Base-by-base conservation (phyloP, 1,140 invertebrate species). In the Drosophila santomea region DNA sequence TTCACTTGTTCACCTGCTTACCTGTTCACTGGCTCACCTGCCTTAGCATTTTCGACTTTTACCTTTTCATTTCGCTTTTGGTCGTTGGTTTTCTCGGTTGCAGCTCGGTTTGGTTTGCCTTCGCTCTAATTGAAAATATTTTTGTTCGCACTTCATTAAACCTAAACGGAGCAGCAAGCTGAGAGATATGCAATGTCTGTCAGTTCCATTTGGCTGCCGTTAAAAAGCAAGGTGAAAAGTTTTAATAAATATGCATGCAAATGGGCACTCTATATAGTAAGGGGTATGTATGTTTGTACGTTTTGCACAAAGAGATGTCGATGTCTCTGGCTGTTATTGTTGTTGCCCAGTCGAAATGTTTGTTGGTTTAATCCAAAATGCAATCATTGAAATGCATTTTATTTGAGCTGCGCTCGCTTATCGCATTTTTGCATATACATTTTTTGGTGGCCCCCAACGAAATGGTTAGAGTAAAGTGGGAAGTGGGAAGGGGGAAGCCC, bases 311-410 rank as follows among this genome's bases (percentile, higher is more conserved):
- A 51, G 58, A 62, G 23, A 41, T 61, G 36, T 67, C 43, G 44
- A 12, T 25, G 50, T 36, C 39, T 61, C 20, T 17, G 7, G n/a
- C 35, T 68, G 47, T 52, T 68, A 35, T 66, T 64, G 39, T 56
- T 67, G 48, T 45, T 38, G 43, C 48, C 14, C 60, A 14, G 23
- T 8, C 32, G 20, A 35, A 43, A 36, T 25, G 45, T 39, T 28
- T 55, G 48, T 48, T 71, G 60, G 61, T 78, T 83, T 84, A 89
- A 89, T 84, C 80, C 84, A 69, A 83, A 86, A 88, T 89, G 79
- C 84, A 89, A 86, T 86, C 83, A 86, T 83, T 83, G 83, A 86
- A 86, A 86, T 86, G 84, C 72, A 89, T 86, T 86, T 86, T 86
- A 88, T 88, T 86, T 86, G 88, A 86, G 83, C 83, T 86, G 72